Base-by-base conservation (phyloP, 2,113 vertebrate genomes). In the Lagopus leucura region DNA sequence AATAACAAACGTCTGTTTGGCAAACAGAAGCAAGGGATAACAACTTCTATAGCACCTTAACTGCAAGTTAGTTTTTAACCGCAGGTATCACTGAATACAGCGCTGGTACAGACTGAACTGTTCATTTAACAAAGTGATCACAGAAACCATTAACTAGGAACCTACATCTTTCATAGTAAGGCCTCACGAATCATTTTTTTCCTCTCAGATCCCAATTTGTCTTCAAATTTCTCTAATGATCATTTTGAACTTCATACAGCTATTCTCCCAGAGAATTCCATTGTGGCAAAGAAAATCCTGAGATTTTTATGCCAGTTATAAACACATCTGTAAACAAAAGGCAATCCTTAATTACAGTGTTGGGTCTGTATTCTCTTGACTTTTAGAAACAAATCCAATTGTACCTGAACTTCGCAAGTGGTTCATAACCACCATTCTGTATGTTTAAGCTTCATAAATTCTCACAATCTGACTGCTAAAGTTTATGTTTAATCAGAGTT, bases 71-170 rank as follows among this genome's bases (percentile, higher is more conserved):
- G 84, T 3, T 38, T 61, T 38, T 38, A 25, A 58, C 57, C 21
- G 18, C 13, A 58, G n/a, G 32, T 34, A 34, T 63, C 25, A 18
- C 89, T 82, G 55, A 63, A 72, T 2, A 96, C 90, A 32, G 93
- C 96, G 92, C 97, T 97, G 97, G 89, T 72, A 82, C 86, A 87
- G 84, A 91, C 83, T 60, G 85, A 96, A 93, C 22, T 94, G 84
- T 91, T 95, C 90, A 96, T 96, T 97, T 97, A 97, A 90, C 90
- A 93, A 91, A 92, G 74, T 66, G 50, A 95, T 73, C 42, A 12
- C 82, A 95, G 47, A 79, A 96, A 50, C 54, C 67, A 85, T 47
- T 58, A 85, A 95, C 78, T 76, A 92, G 83, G 28, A 67, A 77
- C 79, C 75, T 1, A 25, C 79, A 60, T 38, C 47, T 54, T 74